Percentiles rank a stretch among this genome's conserved stretches.
phyloP scores from a whole-genome alignment of 2,797 vertebrate genomes.

The Bovichtus variegatus region DNA sequence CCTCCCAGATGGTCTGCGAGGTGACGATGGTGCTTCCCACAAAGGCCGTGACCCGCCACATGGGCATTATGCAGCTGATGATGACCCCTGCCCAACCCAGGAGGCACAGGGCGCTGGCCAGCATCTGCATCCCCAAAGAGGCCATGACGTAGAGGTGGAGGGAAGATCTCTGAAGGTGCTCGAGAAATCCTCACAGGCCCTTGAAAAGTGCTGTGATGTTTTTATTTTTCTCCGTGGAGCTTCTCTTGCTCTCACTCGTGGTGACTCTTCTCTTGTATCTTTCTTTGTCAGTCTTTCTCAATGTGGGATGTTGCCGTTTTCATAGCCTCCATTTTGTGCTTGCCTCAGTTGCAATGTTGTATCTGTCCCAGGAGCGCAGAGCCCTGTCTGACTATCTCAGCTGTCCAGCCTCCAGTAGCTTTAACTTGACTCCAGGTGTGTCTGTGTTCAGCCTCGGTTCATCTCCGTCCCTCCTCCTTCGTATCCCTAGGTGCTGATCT shows the following conservation, averaged over 20 bases:
- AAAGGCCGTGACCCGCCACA: constrained; percentile 87
- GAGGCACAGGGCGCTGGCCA: constrained; percentile 82
- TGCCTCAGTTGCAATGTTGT: constrained; percentile 1
- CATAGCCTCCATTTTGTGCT: constrained; percentile 19
- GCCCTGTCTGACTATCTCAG: neutral
- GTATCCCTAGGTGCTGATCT: constrained; percentile 2
- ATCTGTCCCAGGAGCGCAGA: neutral
- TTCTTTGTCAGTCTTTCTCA: constrained; percentile 30
- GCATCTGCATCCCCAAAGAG: constrained; percentile 82
- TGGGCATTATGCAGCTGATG: constrained; percentile 79
- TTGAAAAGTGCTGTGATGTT: neutral
- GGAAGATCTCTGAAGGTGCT: neutral
- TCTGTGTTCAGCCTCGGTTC: constrained; percentile 30
- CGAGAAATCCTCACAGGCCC: constrained; percentile 21
- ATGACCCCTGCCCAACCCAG: constrained; percentile 83
- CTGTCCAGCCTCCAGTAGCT: constrained; percentile 11
- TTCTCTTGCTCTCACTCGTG: constrained; percentile 7
- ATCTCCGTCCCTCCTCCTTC: constrained; percentile 42
- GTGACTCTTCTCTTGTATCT: neutral
- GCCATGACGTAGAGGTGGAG: constrained; percentile 72
- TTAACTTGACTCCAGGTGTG: constrained; percentile 34
- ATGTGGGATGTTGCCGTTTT: neutral
- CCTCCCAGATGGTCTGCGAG: constrained; percentile 84
- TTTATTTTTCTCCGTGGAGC: neutral
- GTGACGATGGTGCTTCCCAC: constrained; percentile 85